Evolutionary conservation across 2,797 vertebrate species (phyloP).

Genomic region (Agapornis canus): DNA sequence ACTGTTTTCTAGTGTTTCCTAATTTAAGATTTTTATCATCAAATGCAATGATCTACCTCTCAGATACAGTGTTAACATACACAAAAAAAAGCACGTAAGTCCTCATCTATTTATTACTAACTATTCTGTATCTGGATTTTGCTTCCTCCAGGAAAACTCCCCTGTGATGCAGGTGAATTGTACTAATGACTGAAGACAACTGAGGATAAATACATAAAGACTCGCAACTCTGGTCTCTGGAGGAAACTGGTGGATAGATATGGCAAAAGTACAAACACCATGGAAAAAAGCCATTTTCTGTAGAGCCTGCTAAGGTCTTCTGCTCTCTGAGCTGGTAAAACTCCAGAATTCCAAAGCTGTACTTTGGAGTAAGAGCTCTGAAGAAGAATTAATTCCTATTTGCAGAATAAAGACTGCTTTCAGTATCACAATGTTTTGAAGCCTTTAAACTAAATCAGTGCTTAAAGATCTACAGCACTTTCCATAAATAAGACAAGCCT

Average conservation of each 20-base stretch:
- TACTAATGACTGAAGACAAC: neutral
- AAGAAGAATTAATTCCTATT: neutral
- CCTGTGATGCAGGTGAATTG: neutral
- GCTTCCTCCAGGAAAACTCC: neutral
- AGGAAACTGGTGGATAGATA: neutral
- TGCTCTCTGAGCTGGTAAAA: neutral
- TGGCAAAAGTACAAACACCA: neutral
- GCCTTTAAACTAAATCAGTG: neutral
- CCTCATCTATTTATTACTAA: neutral
- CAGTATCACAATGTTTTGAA: neutral
- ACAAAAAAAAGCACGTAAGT: neutral
- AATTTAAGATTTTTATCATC: neutral
- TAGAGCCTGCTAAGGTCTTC: neutral
- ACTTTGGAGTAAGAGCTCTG: neutral
- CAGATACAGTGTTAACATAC: neutral
- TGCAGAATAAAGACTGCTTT: neutral
- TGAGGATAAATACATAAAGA: neutral
- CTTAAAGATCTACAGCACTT: neutral
- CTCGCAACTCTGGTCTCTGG: neutral
- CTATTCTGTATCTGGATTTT: neutral
- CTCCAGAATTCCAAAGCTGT: neutral
- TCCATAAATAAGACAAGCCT: neutral
- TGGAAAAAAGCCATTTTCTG: neutral
- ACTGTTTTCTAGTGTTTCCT: neutral
- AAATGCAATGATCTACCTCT: neutral